Base-by-base conservation (phyloP, 2,888 invertebrate species). In the Rhyacophila evoluta region DNA sequence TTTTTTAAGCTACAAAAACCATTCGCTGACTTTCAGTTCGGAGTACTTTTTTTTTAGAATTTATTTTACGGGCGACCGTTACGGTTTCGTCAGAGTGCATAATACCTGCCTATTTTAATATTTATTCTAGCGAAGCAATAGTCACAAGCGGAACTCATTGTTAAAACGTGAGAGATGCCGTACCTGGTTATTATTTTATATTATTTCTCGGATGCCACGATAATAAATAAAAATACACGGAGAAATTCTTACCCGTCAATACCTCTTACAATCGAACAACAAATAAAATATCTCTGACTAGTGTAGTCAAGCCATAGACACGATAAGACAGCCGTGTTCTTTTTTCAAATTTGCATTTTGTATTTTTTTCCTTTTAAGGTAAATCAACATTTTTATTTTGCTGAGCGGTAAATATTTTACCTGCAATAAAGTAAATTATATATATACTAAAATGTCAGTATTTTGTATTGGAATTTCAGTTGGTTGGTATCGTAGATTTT, bases 161-260 rank as follows among this genome's bases (percentile, higher is more conserved):
- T 55, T 19, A 55, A 55, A 55, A 55, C 55, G 15, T 55, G 55
- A 55, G 55, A 55, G 55, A 55, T 55, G 19, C 25, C 55, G 19
- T 19, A 55, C 19, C 55, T 55, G 19, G 55, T 55, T 55, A 55
- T 55, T 55, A 55, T 55, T 55, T 55, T 55, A 55, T 55, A 55
- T 55, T 25, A 19, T 55, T 19, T 19, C 15, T 55, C 1, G 55
- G 55, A 55, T 55, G 19, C 19, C 55, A 55, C 55, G 55, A 55
- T 19, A 19, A 19, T n/a, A n/a, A 55, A 19, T 19, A 55, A 19
- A 19, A 55, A 55, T 55, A 55, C 55, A 12, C 19, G 19, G 55
- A 19, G 55, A 55, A 55, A 55, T 55, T 33, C 15, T 55, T 19
- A 19, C 15, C 19, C 10, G 55, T 19, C 55, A n/a, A n/a, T n/a